Conservation (phyloP, 2,888 invertebrate genomes). For the Azorinus chamasolen region DNA sequence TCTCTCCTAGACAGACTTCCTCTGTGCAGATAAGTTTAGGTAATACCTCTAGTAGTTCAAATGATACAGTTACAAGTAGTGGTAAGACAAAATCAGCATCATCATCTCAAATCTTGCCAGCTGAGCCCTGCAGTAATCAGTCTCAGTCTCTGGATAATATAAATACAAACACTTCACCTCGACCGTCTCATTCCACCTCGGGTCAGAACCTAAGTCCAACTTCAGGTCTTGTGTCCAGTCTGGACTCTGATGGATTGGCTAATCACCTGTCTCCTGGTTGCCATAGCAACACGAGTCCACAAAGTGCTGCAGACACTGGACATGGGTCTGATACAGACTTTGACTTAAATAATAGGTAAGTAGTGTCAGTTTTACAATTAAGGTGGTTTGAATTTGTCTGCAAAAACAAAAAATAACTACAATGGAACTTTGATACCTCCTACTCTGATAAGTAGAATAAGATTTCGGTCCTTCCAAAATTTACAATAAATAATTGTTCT, state of each 20-base stretch:
- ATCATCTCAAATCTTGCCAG: background rate
- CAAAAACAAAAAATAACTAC: background rate
- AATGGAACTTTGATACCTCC: no score
- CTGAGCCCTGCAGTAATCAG: no score
- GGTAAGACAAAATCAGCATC: background rate
- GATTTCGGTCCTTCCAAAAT: no score
- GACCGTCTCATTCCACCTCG: constrained; percentile 22
- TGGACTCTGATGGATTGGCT: constrained; percentile 60
- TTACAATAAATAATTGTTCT: no score
- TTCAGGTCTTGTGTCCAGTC: constrained; percentile 45
- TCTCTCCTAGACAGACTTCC: constrained; percentile 40
- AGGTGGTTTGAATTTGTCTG: background rate
- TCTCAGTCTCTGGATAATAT: background rate
- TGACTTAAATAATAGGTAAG: constrained; percentile 54
- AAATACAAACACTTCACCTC: background rate
- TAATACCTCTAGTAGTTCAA: background rate
- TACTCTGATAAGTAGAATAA: no score
- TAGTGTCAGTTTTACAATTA: background rate
- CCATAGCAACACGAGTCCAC: constrained; percentile 64
- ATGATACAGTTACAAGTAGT: no score
- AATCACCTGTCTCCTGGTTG: constrained; percentile 55
- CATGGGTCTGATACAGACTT: constrained; percentile 69
- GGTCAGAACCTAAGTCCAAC: constrained; percentile 28
- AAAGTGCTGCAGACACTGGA: constrained; percentile 62
- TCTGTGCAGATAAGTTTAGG: constrained; percentile 5